A percentile compares a stretch with the other conserved stretches of the same genome.
phyloP scores from a whole-genome alignment of 1,140 invertebrate genomes.

The Brachionus rubens region DNA sequence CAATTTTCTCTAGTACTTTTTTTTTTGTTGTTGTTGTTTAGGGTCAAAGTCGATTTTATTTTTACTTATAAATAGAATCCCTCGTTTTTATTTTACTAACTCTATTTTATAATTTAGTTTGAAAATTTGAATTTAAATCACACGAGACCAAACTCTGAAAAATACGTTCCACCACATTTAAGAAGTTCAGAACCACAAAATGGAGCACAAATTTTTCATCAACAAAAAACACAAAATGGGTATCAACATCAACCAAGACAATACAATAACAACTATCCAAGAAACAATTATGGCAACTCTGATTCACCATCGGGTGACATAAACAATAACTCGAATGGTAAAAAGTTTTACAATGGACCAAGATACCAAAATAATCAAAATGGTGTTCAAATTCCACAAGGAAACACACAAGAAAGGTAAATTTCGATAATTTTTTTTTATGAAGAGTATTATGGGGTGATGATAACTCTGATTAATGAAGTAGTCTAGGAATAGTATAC shows the following conservation, averaged over 20 bases:
- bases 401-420: background rate
- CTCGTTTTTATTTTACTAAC: background rate
- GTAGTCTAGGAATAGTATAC: background rate
- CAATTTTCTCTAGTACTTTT: constrained; percentile 29
- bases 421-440: background rate
- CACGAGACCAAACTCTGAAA: constrained; percentile 1
- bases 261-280: background rate
- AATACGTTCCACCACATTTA: constrained; percentile 24
- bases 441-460: constrained; percentile 35
- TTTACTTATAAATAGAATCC: background rate
- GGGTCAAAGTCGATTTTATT: background rate
- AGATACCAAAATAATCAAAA: background rate
- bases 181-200: background rate
- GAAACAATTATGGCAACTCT: background rate
- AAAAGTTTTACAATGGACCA: background rate
- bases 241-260: background rate
- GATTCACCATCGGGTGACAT: constrained; percentile 17
- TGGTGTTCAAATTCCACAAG: background rate
- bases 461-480: constrained; percentile 4
- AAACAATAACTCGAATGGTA: constrained; percentile 32
- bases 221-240: background rate
- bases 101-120: background rate
- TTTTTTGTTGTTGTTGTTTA: background rate
- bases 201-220: background rate
- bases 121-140: constrained; percentile 31